Evolutionary conservation across 2,888 invertebrate genomes (phyloP).

Genomic region (Clepsis dumicolana): DNA sequence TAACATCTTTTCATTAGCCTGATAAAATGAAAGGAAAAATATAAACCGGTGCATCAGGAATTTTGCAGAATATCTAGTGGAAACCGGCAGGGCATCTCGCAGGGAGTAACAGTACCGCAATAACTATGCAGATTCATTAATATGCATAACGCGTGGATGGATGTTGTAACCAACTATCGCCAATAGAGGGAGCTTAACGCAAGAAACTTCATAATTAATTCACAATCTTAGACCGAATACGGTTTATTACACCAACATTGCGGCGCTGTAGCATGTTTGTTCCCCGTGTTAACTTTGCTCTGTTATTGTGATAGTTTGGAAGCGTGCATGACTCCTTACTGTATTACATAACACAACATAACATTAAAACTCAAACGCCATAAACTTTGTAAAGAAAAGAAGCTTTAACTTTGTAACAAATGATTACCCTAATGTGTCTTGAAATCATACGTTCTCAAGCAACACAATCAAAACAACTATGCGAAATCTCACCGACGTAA

Average conservation of each 20-base stretch:
- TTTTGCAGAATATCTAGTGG: not conserved
- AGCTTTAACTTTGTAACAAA: not conserved
- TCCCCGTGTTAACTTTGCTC: conserved; percentile 31
- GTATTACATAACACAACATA: not conserved
- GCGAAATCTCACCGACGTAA: conserved; percentile 60
- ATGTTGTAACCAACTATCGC: conserved; percentile 69
- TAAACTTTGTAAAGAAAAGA: too few species aligned
- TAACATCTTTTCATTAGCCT: conserved; percentile 38
- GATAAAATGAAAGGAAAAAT: conserved; percentile 22
- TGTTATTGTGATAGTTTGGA: conserved; percentile 37
- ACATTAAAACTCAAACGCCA: not conserved
- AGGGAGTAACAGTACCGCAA: conserved; percentile 60
- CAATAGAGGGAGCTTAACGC: conserved; percentile 70
- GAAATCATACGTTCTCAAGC: conserved; percentile 13
- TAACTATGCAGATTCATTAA: conserved; percentile 69
- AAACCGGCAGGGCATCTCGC: conserved; percentile 46
- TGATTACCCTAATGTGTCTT: not conserved
- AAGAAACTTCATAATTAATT: conserved; percentile 79
- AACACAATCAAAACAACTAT: conserved; percentile 48
- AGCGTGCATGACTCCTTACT: conserved; percentile 4
- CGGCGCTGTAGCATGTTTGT: conserved; percentile 47
- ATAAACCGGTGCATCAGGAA: conserved; percentile 6
- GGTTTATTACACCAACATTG: conserved; percentile 66
- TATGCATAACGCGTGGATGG: conserved; percentile 77
- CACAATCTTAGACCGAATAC: conserved; percentile 71